Evolutionary conservation across 2,113 vertebrate genomes (phyloP).

Genomic region (Pollimyrus isidori): DNA sequence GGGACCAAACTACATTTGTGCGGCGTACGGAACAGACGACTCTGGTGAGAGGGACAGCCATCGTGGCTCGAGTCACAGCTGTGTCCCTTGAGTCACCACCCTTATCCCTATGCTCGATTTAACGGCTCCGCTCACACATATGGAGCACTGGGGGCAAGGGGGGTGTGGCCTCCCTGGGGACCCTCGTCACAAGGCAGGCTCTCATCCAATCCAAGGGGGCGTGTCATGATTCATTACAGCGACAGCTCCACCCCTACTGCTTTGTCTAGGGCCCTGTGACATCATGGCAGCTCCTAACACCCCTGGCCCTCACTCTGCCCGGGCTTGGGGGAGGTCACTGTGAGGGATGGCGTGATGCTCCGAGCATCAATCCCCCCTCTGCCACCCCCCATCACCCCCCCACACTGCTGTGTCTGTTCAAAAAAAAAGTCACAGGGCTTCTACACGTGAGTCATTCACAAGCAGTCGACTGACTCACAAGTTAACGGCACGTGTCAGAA

Average conservation of each 20-base stretch:
- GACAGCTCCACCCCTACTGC: neutral
- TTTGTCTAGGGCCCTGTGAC: neutral
- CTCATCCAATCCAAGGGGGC: neutral
- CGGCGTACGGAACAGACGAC: neutral
- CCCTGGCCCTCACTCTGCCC: neutral
- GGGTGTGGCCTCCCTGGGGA: too few relatives aligned
- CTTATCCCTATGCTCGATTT: slow-evolving; percentile 5
- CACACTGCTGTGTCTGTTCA: neutral
- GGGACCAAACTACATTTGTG: neutral
- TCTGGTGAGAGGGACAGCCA: neutral
- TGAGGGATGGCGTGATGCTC: neutral
- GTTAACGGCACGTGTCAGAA: neutral
- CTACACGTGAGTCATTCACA: neutral
- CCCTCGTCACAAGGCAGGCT: too few relatives aligned
- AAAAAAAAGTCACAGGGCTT: too few relatives aligned
- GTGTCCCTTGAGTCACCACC: neutral
- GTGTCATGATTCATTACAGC: neutral
- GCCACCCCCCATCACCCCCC: neutral
- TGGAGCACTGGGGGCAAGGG: slow-evolving; percentile 31
- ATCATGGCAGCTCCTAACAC: slow-evolving; percentile 16
- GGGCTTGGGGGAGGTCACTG: neutral
- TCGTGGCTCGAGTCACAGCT: slow-evolving; percentile 2
- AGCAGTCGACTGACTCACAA: neutral
- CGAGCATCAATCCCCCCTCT: neutral
- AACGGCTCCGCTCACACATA: slow-evolving; percentile 20